Percentiles rank a stretch among this genome's conserved stretches.
Conservation (phyloP, 2,888 invertebrate species). For the Pogonocherus hispidulus region DNA sequence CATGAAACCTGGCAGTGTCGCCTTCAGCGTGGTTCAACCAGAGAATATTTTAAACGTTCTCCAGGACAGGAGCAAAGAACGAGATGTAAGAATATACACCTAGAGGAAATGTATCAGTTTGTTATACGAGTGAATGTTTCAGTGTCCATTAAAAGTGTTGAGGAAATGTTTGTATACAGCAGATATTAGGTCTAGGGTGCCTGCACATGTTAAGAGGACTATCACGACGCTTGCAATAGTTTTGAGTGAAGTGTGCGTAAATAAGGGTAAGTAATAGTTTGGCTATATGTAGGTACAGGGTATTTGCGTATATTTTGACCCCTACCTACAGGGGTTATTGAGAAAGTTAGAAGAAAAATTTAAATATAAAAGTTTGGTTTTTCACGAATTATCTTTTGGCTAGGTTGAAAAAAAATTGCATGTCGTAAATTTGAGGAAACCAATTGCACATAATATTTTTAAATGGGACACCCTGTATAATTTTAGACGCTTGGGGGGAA, state of each 20-base stretch:
- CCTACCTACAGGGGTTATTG: too few species aligned
- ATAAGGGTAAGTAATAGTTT: conserved; percentile 42
- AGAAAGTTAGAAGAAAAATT: too few species aligned
- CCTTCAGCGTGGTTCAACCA: conserved; percentile 80
- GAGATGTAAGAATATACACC: conserved; percentile 69
- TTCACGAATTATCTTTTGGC: too few species aligned
- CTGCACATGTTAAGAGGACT: conserved; percentile 74
- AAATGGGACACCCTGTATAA: too few species aligned
- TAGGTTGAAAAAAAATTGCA: too few species aligned
- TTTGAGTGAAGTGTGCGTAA: conserved; percentile 82
- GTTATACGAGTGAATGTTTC: conserved; percentile 56
- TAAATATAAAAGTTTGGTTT: too few species aligned
- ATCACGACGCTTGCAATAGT: conserved; percentile 94
- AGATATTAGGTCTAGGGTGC: conserved; percentile 42
- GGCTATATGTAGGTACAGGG: too few species aligned
- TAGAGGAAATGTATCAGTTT: not conserved
- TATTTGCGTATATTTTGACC: too few species aligned
- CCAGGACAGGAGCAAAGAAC: conserved; percentile 74
- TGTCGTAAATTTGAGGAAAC: too few species aligned
- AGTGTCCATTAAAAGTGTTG: conserved; percentile 78
- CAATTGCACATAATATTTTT: too few species aligned
- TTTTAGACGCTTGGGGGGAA: too few species aligned
- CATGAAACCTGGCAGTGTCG: conserved; percentile 82
- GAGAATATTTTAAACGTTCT: conserved; percentile 78
- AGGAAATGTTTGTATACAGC: conserved; percentile 56